phyloP scores from a whole-genome alignment of 2,113 vertebrate species.

The Amphilophus citrinellus region DNA sequence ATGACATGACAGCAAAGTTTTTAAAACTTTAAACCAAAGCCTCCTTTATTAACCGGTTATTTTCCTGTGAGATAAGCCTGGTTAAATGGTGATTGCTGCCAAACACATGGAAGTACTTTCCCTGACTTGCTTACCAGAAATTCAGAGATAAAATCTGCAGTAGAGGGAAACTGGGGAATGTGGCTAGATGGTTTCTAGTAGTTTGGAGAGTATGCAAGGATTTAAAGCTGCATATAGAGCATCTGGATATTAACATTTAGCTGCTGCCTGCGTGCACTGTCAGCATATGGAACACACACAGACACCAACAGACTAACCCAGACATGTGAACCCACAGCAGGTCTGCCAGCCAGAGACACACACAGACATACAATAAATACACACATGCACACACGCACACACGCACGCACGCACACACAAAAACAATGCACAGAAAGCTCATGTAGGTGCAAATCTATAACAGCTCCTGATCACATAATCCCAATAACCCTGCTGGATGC shows the following conservation, averaged over 20 bases:
- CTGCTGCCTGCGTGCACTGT: constrained; percentile 11
- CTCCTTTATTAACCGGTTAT: constrained; percentile 22
- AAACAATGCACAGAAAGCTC: constrained; percentile 33
- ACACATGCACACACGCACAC: constrained; percentile 27
- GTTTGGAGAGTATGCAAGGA: constrained; percentile 58
- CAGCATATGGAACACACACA: constrained; percentile 49
- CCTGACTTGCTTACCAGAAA: constrained; percentile 52
- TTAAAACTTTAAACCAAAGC: constrained; percentile 9
- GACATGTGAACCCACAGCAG: constrained; percentile 9
- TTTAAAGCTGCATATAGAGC: constrained; percentile 58
- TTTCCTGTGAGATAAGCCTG: constrained; percentile 27
- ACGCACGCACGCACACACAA: not conserved
- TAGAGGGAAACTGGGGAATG: constrained; percentile 58
- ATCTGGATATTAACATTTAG: constrained; percentile 58
- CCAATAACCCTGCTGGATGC: constrained; percentile 56
- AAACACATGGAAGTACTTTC: constrained; percentile 74
- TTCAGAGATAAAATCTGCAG: constrained; percentile 60
- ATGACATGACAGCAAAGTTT: constrained; percentile 5
- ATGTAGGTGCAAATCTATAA: constrained; percentile 37
- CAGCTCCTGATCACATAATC: constrained; percentile 42
- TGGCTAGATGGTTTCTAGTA: constrained; percentile 51
- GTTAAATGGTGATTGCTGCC: constrained; percentile 17
- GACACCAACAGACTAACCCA: constrained; percentile 33
- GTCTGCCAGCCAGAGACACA: constrained; percentile 1
- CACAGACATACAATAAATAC: constrained; percentile 18